Percentiles rank a stretch among this genome's conserved stretches.
Evolutionary conservation across 2,888 invertebrate genomes (phyloP).

Genomic region (Aleiodes alternator): DNA sequence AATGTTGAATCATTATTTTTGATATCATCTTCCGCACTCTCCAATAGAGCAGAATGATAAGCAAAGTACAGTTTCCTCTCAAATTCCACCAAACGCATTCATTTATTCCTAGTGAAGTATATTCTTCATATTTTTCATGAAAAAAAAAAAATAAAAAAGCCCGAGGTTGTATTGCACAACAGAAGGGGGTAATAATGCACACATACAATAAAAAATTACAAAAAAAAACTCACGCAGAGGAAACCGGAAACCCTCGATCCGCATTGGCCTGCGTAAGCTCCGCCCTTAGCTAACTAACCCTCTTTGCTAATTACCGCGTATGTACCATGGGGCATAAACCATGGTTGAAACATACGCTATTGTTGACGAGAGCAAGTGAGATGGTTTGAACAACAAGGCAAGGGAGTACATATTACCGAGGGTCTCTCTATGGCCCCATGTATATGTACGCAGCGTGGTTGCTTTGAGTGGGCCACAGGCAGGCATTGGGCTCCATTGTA

Average conservation of each 20-base stretch:
- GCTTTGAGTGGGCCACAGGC: conserved; percentile 51
- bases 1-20: too few species aligned
- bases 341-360: conserved; percentile 42
- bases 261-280: conserved; percentile 66
- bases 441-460: conserved; percentile 42
- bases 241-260: conserved; percentile 54
- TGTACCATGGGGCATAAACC: conserved; percentile 55
- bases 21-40: too few species aligned
- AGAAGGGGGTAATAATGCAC: conserved; percentile 27
- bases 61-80: too few species aligned
- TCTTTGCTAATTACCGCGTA: conserved; percentile 70
- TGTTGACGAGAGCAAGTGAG: conserved; percentile 49
- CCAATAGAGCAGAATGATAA: too few species aligned
- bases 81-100: too few species aligned
- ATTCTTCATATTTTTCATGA: neutral
- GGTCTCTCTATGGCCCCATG: conserved; percentile 19
- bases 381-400: conserved; percentile 54
- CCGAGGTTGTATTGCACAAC: conserved; percentile 27
- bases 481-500: conserved; percentile 59
- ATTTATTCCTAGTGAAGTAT: neutral
- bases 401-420: conserved; percentile 42
- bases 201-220: neutral
- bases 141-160: conserved; percentile 21
- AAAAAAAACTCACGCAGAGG: conserved; percentile 34
- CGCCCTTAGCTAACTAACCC: conserved; percentile 71